Base-by-base conservation (phyloP, 2,888 invertebrate genomes). In the Zygothrica quintamaculata region DNA sequence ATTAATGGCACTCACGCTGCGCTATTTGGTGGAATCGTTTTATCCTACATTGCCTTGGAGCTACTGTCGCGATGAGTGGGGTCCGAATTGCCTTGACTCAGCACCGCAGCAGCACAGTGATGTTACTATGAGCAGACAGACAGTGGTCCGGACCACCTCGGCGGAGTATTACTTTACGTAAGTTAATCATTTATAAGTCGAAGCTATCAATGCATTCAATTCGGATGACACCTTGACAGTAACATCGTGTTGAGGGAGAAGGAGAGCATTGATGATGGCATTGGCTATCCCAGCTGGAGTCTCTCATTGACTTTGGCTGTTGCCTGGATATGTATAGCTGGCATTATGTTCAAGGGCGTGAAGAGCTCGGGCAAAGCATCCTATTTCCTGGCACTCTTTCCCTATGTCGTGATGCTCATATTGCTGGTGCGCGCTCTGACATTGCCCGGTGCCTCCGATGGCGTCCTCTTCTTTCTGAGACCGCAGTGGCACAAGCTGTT, bases 321-420 rank as follows among this genome's bases (percentile, higher is more conserved):
- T 25, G 92, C 93, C 0, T 94, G 94, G 94, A 56, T 91, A 16
- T 80, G 91, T 13, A 92, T 94, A 12, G 92, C 92, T 25, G 77
- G 91, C 1, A 92, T 93, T 39, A 89, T 93, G 37, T 90, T 92
- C 6, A 92, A 92, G 57, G 94, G 93, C 1, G 92, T 94, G 3
- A 92, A 92, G 76, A 93, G 93, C 70, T 92, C 93, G 0, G 94
- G 94, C 31, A 94, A 93, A 85, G 93, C 93, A 0, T 93, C 95
- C 1, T 95, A 95, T 87, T 93, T 95, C 76, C 92, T 95, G 1
- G 95, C 95, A 0, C 89, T 95, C 12, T 94, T 94, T 82, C 94
- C 95, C 0, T 94, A 94, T 77, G 86, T 92, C 36, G 92, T 95
- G 40, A 92, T 95, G 89, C 74, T 93, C 18, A 91, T 92, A 12